Evolutionary conservation across 1,140 invertebrate species (phyloP).

Genomic region (Hirudo medicinalis): DNA sequence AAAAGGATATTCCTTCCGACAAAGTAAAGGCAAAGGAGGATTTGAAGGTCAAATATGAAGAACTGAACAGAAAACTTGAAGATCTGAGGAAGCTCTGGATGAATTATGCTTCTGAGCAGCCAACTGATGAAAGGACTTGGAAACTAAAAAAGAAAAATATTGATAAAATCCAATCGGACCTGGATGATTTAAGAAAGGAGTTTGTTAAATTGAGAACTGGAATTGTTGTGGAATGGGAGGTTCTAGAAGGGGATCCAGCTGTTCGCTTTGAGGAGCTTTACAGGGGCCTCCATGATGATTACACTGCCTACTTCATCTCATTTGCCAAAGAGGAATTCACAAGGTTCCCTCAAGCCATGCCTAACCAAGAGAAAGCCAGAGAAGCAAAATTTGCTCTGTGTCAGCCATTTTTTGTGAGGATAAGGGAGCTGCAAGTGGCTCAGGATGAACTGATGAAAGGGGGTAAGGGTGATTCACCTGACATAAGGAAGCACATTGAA

Average conservation of each 20-base stretch:
- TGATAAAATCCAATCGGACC: not conserved
- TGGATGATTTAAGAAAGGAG: not conserved
- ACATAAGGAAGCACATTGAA: not conserved
- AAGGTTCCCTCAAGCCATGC: not conserved
- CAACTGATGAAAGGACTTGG: not conserved
- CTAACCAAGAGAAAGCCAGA: not conserved
- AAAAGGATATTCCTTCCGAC: no score
- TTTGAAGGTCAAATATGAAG: no score
- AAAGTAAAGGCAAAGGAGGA: no score
- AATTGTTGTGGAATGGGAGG: not conserved
- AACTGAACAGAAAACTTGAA: no score
- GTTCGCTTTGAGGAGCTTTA: not conserved
- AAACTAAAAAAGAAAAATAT: constrained; percentile 4
- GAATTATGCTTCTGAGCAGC: no score
- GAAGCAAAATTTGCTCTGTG: not conserved
- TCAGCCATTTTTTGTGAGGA: not conserved
- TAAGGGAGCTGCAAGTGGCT: not conserved
- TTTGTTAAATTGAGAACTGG: not conserved
- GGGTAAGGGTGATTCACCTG: no score
- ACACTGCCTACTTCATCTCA: not conserved
- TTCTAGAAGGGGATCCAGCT: not conserved
- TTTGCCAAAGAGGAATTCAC: not conserved
- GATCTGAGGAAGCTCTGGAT: no score
- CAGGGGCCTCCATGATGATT: not conserved
- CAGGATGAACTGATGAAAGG: constrained; percentile 4